phyloP scores from a whole-genome alignment of 2,888 invertebrate species.

The Steinernema carpocapsae region DNA sequence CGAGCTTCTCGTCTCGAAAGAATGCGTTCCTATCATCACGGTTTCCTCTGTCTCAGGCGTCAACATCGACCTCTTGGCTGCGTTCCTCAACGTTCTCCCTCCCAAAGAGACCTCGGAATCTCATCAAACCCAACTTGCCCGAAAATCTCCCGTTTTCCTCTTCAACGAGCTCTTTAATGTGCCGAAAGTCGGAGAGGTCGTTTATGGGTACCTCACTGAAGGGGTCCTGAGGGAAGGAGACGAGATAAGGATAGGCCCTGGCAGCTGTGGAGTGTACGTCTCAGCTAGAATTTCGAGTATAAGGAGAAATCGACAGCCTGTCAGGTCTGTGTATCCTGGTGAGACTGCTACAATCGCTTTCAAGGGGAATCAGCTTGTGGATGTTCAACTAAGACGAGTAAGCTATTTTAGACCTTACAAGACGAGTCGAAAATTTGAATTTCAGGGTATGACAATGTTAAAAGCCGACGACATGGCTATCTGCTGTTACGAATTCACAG shows the following conservation, averaged over 20 bases:
- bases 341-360: constrained; percentile 86
- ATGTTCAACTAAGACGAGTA: constrained; percentile 68
- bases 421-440: background rate
- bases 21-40: constrained; percentile 71
- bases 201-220: constrained; percentile 75
- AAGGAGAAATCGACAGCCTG: constrained; percentile 82
- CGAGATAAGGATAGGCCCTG: constrained; percentile 72
- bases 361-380: constrained; percentile 66
- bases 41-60: constrained; percentile 86
- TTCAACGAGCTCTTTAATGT: constrained; percentile 81
- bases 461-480: constrained; percentile 71
- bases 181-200: constrained; percentile 70
- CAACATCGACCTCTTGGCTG: constrained; percentile 74
- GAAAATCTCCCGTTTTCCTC: constrained; percentile 75
- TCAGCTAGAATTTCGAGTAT: constrained; percentile 79
- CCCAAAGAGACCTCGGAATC: constrained; percentile 62
- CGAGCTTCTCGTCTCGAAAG: constrained; percentile 73
- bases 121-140: background rate
- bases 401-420: too few species aligned
- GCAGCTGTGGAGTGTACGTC: constrained; percentile 67
- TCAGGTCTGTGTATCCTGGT: constrained; percentile 84
- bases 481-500: constrained; percentile 74
- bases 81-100: constrained; percentile 73
- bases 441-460: constrained; percentile 81
- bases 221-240: constrained; percentile 85